Evolutionary conservation across 92 coral and sea anemone species (phyloP), one percentile per base, ranked within the genome.

Genomic region (Galaxea fascicularis): DNA sequence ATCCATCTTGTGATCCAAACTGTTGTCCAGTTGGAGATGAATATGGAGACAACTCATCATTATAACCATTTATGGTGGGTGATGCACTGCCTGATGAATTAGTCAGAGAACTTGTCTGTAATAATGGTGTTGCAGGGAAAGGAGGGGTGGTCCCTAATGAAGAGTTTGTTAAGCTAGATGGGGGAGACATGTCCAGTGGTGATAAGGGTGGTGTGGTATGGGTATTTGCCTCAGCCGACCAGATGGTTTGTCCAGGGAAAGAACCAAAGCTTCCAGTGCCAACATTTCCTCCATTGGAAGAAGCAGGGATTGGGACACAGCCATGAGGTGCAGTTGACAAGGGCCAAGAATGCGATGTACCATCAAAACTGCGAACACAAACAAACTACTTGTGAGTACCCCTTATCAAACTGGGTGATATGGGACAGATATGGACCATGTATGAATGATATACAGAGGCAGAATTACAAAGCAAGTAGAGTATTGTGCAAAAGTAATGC

Each of bases 1-100:
- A 91, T 11, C 92, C 92, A 65, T 93, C 89, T 31, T 87, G 93
- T 15, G 98, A 92, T 51, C 95, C 91, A 76, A 92, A 81, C 6
- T 89, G 89, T 72, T 94, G 98, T 25, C 95, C 98, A 74, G 96
- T 92, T 24, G 99, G 98, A 12, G 99, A 97, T 60, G 95, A 91
- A 68, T 91, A 93, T 0, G 99, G 99, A 62, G 99, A 97, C 58
- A 93, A 94, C 18, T 94, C 95, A 64, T 95, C 98, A 79, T 74
- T 81, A 59, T 86, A 97, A 65, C 99, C 99, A 90, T 97, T 97
- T 31, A 94, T 88, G 52, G 87, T 89, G 39, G 98, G 95, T 49
- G 96, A 92, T 53, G 90, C 90, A 24, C 92, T 90, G 47, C 94
- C 98, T 28, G 91, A 90, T 59, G 93, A 90, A 65, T 87, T 91